phyloP scores from a whole-genome alignment of 2,888 invertebrate species.

The Junonia oenone region DNA sequence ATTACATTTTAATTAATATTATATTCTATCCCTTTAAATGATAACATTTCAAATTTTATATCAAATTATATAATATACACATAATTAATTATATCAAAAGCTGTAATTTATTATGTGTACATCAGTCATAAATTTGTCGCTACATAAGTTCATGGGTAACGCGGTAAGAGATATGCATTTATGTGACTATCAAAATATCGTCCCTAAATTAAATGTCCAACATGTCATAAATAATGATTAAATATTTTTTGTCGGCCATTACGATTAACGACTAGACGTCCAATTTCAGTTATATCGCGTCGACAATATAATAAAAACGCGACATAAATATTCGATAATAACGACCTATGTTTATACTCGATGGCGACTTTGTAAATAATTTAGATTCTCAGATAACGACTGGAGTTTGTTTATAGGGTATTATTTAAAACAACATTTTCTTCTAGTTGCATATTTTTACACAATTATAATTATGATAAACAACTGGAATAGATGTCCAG shows the following conservation, averaged over 20 bases:
- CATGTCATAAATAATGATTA: constrained; percentile 41
- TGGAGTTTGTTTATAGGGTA: not conserved
- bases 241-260: constrained; percentile 39
- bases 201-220: constrained; percentile 34
- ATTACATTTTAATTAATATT: not conserved
- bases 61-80: not conserved
- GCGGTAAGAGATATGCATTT: constrained; percentile 6
- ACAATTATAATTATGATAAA: no score
- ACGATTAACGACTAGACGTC: constrained; percentile 35
- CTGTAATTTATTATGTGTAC: not conserved
- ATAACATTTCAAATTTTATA: not conserved
- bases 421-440: no score
- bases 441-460: no score
- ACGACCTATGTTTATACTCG: constrained; percentile 29
- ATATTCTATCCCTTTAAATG: no score
- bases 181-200: constrained; percentile 25
- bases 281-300: constrained; percentile 40
- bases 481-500: no score
- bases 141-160: not conserved
- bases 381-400: constrained; percentile 24
- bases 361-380: constrained; percentile 41
- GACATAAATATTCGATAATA: constrained; percentile 41
- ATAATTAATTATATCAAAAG: not conserved
- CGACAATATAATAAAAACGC: constrained; percentile 41
- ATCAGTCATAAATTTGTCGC: not conserved